Percentiles rank a stretch among this genome's conserved stretches.
phyloP scores from a whole-genome alignment of 2,888 invertebrate species.

The Sphaerophoria taeniata region DNA sequence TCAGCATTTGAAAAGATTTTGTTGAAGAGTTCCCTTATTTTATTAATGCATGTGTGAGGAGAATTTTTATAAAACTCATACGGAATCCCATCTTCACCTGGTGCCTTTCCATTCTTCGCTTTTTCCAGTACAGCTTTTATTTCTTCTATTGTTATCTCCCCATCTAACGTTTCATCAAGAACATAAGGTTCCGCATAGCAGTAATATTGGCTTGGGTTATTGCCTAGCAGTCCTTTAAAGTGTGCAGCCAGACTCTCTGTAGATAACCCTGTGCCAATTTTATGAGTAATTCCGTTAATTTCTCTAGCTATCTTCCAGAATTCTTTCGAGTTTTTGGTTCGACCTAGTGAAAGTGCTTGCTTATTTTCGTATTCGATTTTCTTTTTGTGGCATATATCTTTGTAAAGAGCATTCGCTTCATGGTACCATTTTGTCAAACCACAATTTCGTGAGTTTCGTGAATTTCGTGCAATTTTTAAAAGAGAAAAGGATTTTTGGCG shows the following conservation, averaged over 20 bases:
- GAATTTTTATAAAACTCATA: conserved; percentile 6
- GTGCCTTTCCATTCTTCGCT: conserved; percentile 10
- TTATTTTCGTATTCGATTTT: background rate
- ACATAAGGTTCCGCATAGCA: background rate
- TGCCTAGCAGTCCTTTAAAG: background rate
- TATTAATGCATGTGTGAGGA: background rate
- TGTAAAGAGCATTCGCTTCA: background rate
- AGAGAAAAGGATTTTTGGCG: too few relatives aligned
- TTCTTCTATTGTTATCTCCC: too few relatives aligned
- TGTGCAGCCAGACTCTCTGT: background rate
- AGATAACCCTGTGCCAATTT: background rate
- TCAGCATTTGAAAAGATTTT: conserved; percentile 2
- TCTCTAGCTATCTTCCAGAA: too few relatives aligned
- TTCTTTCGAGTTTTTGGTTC: background rate
- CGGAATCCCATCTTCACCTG: background rate
- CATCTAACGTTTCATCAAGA: background rate
- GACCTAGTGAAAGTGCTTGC: conserved; percentile 6
- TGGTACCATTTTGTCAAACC: background rate
- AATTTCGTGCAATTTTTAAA: background rate
- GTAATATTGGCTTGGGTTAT: background rate
- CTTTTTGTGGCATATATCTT: background rate
- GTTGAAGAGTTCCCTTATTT: background rate
- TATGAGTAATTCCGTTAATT: background rate
- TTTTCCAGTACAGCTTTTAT: background rate
- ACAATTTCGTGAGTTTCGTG: conserved; percentile 2